Conservation (phyloP, 2,113 vertebrate species). For the Psittacula cyanocephala region DNA sequence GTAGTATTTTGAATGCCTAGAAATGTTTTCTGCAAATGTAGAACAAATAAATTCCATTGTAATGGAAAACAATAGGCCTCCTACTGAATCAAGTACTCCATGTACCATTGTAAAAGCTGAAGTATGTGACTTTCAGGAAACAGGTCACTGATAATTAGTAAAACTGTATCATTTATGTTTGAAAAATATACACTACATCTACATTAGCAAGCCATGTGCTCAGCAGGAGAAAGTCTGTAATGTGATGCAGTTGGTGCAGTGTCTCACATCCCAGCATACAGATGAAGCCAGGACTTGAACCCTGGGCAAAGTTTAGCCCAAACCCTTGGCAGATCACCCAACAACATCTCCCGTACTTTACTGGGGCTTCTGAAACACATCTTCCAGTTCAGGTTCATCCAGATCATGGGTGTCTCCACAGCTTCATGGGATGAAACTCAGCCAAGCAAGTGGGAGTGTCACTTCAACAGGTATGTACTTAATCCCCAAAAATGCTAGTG, state of each 20-base stretch:
- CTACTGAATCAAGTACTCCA: neutral
- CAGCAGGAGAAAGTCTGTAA: neutral
- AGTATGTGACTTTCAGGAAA: neutral
- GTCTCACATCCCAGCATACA: neutral
- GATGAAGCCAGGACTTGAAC: neutral
- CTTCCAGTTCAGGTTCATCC: neutral
- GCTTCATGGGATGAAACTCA: neutral
- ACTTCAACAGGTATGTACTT: neutral
- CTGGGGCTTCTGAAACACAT: neutral
- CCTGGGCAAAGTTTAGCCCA: neutral
- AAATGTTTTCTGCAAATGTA: neutral
- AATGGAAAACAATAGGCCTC: neutral
- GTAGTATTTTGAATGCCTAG: neutral
- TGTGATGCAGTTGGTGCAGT: neutral
- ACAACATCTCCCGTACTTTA: neutral
- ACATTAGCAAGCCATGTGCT: neutral
- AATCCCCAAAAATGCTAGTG: rapidly evolving
- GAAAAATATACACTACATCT: neutral
- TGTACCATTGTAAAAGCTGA: neutral
- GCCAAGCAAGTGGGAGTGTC: rapidly evolving
- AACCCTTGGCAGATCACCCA: neutral
- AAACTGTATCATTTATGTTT: neutral
- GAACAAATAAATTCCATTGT: neutral
- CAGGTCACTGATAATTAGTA: neutral
- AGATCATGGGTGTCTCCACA: neutral